Evolutionary conservation across 2,888 invertebrate genomes (phyloP), one percentile per base, ranked within the genome.

Genomic region (Cosmorhoe ocellata): DNA sequence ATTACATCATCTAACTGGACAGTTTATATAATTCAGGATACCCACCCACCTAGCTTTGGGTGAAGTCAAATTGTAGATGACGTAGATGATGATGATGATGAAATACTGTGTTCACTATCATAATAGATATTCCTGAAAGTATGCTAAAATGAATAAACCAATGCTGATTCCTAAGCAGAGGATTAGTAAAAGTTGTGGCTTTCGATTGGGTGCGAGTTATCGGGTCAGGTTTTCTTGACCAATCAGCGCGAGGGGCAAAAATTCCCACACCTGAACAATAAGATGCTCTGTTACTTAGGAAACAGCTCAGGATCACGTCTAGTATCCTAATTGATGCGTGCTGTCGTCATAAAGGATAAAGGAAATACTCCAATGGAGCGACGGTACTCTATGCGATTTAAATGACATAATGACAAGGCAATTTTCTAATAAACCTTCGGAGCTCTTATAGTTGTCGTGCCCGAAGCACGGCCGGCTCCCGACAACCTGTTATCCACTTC

Each of bases 351-450:
- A 84, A 80, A 89, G 88, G 87, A 88, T 89, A 84, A 81, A 89
- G 90, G 90, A 90, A 88, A 88, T 88, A 89, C 89, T 85, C 81
- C 81, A 88, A 86, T 89, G 82, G 84, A 89, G 75, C 88, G 89
- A 82, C 88, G 81, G 85, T 79, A 83, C 84, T 89, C 86, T 88
- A 90, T 90, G 90, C 90, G 90, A 90, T 90, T 90, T 90, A 90
- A 90, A 90, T 89, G 89, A 90, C 86, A 90, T 90, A 90, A 90
- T 90, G 90, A 87, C 88, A 66, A 81, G 78, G 84, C 90, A 90
- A 90, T 90, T 89, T 90, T 89, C 90, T 90, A 90, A 90, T 90
- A 90, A 90, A 89, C 90, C 90, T 88, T 89, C 87, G 80, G 80
- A 69, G 76, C 86, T 87, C 81, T 84, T 85, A 81, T 76, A 82